Percentiles rank a stretch among this genome's conserved stretches.
Conservation (phyloP, 2,888 invertebrate genomes). For the Nezara viridula region DNA sequence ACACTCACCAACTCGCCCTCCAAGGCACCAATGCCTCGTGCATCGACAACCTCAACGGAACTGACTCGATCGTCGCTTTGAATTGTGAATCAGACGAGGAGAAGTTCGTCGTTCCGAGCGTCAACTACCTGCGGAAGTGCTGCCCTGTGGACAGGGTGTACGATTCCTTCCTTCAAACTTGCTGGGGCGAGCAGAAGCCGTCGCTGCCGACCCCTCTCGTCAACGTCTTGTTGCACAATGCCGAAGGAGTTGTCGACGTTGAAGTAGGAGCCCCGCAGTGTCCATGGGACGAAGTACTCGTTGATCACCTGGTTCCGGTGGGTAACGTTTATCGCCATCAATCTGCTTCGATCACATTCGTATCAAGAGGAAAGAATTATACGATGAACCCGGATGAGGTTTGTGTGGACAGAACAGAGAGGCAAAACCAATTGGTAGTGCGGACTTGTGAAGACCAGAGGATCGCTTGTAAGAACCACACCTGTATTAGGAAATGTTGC, state of each 20-base stretch:
- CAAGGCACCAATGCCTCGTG: conserved; percentile 59
- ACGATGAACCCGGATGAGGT: conserved; percentile 65
- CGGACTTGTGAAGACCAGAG: conserved; percentile 66
- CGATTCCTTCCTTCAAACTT: conserved; percentile 62
- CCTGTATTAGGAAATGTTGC: conserved; percentile 69
- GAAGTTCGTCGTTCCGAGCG: conserved; percentile 61
- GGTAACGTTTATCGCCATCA: conserved; percentile 62
- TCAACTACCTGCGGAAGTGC: conserved; percentile 65
- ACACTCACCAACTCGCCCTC: conserved; percentile 31
- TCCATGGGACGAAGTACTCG: conserved; percentile 60
- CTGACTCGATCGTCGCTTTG: conserved; percentile 55
- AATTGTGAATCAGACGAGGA: conserved; percentile 59
- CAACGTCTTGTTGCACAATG: conserved; percentile 62
- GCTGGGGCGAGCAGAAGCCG: conserved; percentile 62
- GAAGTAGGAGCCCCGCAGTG: conserved; percentile 64
- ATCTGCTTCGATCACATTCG: conserved; percentile 63
- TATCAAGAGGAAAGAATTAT: conserved; percentile 57
- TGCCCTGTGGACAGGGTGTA: conserved; percentile 64
- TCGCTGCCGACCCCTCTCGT: conserved; percentile 61
- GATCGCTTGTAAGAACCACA: conserved; percentile 65
- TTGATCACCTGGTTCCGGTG: conserved; percentile 63
- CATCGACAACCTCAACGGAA: conserved; percentile 60
- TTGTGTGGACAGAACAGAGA: conserved; percentile 67
- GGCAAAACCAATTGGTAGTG: conserved; percentile 64
- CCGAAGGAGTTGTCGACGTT: conserved; percentile 62